A percentile compares a stretch with the other conserved stretches of the same genome.
Evolutionary conservation across 1,140 invertebrate genomes (phyloP).

Genomic region (Aplysia californica): DNA sequence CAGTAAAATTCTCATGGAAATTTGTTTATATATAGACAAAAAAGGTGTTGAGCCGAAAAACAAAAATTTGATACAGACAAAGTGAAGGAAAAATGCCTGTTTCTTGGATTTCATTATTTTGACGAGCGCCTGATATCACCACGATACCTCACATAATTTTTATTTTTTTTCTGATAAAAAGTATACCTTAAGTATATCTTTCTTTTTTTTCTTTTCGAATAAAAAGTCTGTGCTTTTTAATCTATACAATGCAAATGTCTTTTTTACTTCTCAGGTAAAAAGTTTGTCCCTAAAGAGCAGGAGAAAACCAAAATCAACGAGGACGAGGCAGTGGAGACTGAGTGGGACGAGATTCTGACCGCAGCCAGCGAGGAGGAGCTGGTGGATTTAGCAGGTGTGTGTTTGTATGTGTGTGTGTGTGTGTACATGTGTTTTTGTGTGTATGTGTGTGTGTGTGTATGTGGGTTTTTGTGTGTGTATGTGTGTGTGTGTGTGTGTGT

Average conservation of each 20-base stretch:
- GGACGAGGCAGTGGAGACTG: constrained; percentile 85
- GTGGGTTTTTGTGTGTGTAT: no score
- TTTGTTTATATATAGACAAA: no score
- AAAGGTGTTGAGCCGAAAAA: no score
- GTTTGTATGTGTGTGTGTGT: no score
- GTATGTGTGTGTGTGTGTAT: no score
- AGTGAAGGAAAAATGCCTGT: background rate
- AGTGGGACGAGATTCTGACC: constrained; percentile 93
- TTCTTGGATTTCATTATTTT: background rate
- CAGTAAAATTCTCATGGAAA: no score
- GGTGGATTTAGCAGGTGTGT: constrained; percentile 98
- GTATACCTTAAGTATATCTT: background rate
- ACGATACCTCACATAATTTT: background rate
- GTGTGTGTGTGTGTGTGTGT: no score
- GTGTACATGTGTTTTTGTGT: no score
- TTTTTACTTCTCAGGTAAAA: constrained; percentile 61
- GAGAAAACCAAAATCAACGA: constrained; percentile 68
- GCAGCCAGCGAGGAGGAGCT: constrained; percentile 97
- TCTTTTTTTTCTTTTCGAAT: background rate
- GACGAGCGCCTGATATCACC: background rate
- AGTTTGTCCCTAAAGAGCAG: constrained; percentile 85
- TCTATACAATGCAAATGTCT: background rate
- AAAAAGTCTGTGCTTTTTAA: background rate
- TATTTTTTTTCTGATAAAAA: background rate
- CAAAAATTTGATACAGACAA: no score